A percentile compares a stretch with the other conserved stretches of the same genome.
These are phyloP conservation scores for Virgularia gustaviana DNA, from an alignment of 92 coral and sea anemone genomes.

Conservation along the genomic window DNA sequence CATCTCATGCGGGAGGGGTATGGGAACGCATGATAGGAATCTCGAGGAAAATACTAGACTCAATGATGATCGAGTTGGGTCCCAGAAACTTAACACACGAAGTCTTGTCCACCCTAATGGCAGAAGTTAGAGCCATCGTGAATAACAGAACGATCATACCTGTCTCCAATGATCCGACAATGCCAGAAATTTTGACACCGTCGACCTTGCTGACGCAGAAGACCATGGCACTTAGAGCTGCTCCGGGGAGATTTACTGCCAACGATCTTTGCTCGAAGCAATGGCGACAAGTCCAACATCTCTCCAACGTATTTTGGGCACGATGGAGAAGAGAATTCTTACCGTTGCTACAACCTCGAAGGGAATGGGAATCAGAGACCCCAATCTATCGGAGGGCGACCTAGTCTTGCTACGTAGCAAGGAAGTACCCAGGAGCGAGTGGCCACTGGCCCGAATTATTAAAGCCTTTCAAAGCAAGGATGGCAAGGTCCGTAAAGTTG, in stretches of 20 bases:
- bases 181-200: conserved; percentile 43
- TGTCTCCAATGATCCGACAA: conserved; percentile 45
- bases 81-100: conserved; percentile 46
- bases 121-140: conserved; percentile 56
- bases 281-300: conserved; percentile 43
- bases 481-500: conserved; percentile 33
- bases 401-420: conserved; percentile 21
- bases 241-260: conserved; percentile 40
- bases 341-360: conserved; percentile 22
- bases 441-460: conserved; percentile 25
- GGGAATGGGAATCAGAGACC: background rate
- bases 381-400: conserved; percentile 8
- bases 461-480: conserved; percentile 16
- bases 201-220: conserved; percentile 41
- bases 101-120: conserved; percentile 51
- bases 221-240: conserved; percentile 18
- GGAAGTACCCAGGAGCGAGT: conserved; percentile 23
- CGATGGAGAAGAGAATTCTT: conserved; percentile 47
- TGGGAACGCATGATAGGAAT: conserved; percentile 59
- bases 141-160: conserved; percentile 44
- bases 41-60: conserved; percentile 24
- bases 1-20: conserved; percentile 50
- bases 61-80: conserved; percentile 8
- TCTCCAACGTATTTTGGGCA: conserved; percentile 55
- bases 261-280: conserved; percentile 35